Base-by-base conservation (phyloP, 2,113 vertebrate species). In the Machaerirhynchus nigripectus region DNA sequence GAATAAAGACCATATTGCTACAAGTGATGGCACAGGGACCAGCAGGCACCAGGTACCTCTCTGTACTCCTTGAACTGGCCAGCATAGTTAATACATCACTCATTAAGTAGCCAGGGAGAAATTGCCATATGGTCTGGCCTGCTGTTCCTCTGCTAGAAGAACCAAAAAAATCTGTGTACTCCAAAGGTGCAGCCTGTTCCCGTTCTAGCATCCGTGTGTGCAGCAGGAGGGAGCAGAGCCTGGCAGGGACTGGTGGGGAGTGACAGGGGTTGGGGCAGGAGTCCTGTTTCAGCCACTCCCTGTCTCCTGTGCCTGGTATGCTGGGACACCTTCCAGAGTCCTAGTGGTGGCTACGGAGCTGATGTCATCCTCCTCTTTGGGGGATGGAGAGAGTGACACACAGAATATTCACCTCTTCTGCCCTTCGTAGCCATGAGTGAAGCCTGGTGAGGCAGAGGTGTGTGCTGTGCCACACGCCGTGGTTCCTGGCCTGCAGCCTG, bases 71-170 rank as follows among this genome's bases (percentile, higher is more conserved):
- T 44, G 60, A 59, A 37, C 90, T 86, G 85, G 87, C 95, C 79
- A 42, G 11, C 85, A 46, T 35, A 6, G 24, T 90, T 67, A 77
- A 71, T 93, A 44, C 85, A 92, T 92, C 73, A 24, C 92, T 90
- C 0, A 0, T 52, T 77, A 52, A 92, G 90, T 68, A 93, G 95
- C 96, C 83, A 27, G 71, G 60, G 86, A 87, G 79, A 67, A 89
- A 27, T 23, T 81, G 76, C 96, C 96, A 95, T 95, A 93, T 96
- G 93, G 93, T 79, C 26, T 0, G 13, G 85, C 96, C 88, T 95
- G 93, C 96, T 96, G 96, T 78, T 95, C 83, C 60, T 90, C 76
- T 75, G 1, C 64, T 86, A 78, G 47, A 73, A 79, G 75, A 78
- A 83, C 59, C 46, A 70, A 88, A 90, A 90, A 88, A 55, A n/a